phyloP scores from a whole-genome alignment of 2,797 vertebrate genomes.

The Cyprinodon diabolis region DNA sequence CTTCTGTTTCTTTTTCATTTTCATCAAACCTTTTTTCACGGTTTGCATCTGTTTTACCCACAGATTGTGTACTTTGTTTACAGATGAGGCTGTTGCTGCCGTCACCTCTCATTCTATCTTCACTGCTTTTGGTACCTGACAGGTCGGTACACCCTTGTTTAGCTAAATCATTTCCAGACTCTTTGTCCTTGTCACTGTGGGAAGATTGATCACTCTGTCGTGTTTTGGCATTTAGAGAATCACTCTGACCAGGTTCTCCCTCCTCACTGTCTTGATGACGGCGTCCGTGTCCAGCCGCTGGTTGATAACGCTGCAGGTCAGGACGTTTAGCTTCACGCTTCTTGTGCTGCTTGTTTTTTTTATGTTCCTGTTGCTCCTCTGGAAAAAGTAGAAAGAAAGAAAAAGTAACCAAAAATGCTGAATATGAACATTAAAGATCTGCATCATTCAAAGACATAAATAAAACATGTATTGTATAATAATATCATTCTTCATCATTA shows the following conservation, averaged over 20 bases:
- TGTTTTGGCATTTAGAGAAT: slow-evolving; percentile 25
- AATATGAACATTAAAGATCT: not conserved
- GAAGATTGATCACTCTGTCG: slow-evolving; percentile 26
- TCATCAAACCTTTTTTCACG: slow-evolving; percentile 40
- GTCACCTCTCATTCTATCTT: slow-evolving; percentile 52
- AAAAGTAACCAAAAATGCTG: not conserved
- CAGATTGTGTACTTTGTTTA: slow-evolving; percentile 30
- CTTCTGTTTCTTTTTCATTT: slow-evolving; percentile 50
- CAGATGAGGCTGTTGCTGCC: slow-evolving; percentile 48
- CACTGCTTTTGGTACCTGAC: slow-evolving; percentile 19
- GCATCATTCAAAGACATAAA: not conserved
- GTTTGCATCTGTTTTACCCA: slow-evolving; percentile 43
- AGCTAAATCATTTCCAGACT: slow-evolving; percentile 33
- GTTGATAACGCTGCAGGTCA: slow-evolving; percentile 84
- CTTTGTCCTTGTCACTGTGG: slow-evolving; percentile 34
- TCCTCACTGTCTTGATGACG: slow-evolving; percentile 72
- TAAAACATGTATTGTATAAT: too few species aligned
- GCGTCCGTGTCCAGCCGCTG: slow-evolving; percentile 56
- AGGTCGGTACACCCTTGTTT: slow-evolving; percentile 36
- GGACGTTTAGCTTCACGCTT: slow-evolving; percentile 71
- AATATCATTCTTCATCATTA: too few species aligned
- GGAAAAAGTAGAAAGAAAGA: slow-evolving; percentile 10
- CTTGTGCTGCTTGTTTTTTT: slow-evolving; percentile 76
- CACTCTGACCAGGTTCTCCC: slow-evolving; percentile 50
- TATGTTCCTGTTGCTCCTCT: slow-evolving; percentile 62